Evolutionary conservation across 2,888 invertebrate species (phyloP), one percentile per base, ranked within the genome.

Genomic region (Scaptomyza reducta): DNA sequence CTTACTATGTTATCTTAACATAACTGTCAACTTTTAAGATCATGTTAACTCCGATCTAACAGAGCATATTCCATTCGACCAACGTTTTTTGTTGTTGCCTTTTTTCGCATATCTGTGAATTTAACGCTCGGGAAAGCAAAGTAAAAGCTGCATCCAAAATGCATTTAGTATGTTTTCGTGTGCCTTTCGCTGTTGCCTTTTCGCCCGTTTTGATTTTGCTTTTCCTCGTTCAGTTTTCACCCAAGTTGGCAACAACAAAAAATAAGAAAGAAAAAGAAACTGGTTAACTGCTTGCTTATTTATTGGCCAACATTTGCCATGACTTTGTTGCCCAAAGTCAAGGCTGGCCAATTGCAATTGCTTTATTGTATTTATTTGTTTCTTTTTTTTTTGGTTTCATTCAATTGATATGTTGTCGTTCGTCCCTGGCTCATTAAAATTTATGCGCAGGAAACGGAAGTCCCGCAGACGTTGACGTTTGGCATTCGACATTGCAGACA

Each of bases 391-490:
- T 27, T 38, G 33, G 38, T 35, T 65, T 59, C 40, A 40, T 63
- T 71, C 59, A 70, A 70, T 77, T 74, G 74, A 70, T 62, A 74
- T 70, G 61, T 57, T 25, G 50, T 55, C 53, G 51, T 58, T 57
- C 46, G 71, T 47, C 41, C 38, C 45, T 55, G 51, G 47, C 64
- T 81, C 73, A 84, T 87, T 84, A 79, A 86, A 87, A 84, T 84
- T 87, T 82, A 79, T 86, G 87, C 84, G 70, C 88, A 85, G 85
- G 85, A 85, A 85, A 88, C 85, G 85, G 85, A 85, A 86, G 70
- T 72, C 70, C 40, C 54, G 67, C 85, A 85, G 85, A 85, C 85
- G 69, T 58, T 44, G 47, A 33, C 49, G 25, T 35, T 35, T 50
- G 50, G 11, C 44, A 47, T 41, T 38, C 44, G 64, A 33, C 35